phyloP scores from a whole-genome alignment of 2,113 vertebrate species.

The rat (Rattus norvegicus) region GRCr8 NC_086028.1:92296001-92296500 shows the following conservation, averaged over 20 bases:
- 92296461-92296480: not conserved
- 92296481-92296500: not conserved
- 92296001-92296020: conserved; percentile 96
- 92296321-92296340: not conserved
- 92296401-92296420: not conserved
- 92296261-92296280: not conserved
- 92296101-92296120: not conserved
- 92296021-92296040: conserved; percentile 74
- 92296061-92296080: conserved; percentile 41
- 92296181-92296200: not conserved
- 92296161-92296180: not conserved
- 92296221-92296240: not conserved
- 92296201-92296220: not conserved
- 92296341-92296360: conserved; percentile 42
- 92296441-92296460: not conserved
- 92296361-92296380: conserved; percentile 5
- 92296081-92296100: conserved; percentile 32
- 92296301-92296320: not conserved
- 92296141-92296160: conserved; percentile 11
- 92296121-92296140: conserved; percentile 17
- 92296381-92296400: not conserved
- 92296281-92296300: not conserved
- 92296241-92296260: not conserved
- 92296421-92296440: not conserved
- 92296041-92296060: conserved; percentile 46